Evolutionary conservation across 1,140 invertebrate species (phyloP).

Genomic region (Drosophila navojoa): DNA sequence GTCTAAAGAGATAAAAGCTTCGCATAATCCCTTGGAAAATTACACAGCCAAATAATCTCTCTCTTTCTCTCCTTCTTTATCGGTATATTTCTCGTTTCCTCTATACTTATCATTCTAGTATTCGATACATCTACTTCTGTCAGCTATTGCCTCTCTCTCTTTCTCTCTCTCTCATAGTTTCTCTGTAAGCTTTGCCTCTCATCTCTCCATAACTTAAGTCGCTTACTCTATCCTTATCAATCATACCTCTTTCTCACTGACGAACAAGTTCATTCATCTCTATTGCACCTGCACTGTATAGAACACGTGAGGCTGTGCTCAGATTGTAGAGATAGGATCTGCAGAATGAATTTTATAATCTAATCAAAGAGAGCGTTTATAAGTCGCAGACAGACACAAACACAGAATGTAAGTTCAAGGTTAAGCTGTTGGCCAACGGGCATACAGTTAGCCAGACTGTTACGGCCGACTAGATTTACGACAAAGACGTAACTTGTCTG

Average conservation of each 20-base stretch:
- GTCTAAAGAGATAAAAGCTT: neutral
- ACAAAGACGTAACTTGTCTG: conserved; percentile 16
- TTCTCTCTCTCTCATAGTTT: neutral
- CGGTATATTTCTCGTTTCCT: no score
- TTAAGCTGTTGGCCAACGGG: neutral
- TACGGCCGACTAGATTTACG: neutral
- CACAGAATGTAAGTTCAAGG: conserved; percentile 27
- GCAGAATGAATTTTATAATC: neutral
- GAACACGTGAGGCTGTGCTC: no score
- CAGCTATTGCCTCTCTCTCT: neutral
- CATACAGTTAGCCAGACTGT: conserved; percentile 10
- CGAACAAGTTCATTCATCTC: neutral
- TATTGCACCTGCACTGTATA: neutral
- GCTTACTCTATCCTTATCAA: neutral
- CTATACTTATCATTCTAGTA: no score
- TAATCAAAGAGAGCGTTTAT: conserved; percentile 30
- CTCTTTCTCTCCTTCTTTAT: neutral
- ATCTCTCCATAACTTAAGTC: neutral
- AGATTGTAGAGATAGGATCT: no score
- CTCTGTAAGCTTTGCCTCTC: neutral
- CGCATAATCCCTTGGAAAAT: neutral
- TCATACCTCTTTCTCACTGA: neutral
- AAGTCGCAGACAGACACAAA: neutral
- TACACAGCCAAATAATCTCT: neutral
- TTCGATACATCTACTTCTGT: no score